Percentiles rank a stretch among this genome's conserved stretches.
Conservation (phyloP, 2,797 vertebrate genomes). For the Decapterus maruadsi region DNA sequence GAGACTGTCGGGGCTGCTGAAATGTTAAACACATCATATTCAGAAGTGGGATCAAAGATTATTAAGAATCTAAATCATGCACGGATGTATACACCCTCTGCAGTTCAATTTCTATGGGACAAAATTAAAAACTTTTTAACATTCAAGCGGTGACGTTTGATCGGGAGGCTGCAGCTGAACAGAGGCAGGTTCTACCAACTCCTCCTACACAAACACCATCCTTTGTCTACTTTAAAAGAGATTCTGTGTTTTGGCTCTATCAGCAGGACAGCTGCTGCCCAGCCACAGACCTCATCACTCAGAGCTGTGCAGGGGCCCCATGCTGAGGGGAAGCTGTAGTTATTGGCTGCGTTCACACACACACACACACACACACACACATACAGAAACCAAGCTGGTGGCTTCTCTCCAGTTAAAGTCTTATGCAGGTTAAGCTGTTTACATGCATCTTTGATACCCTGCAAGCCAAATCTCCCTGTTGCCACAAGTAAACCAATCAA, state of each 20-base stretch:
- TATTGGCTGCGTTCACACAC: slow-evolving; percentile 34
- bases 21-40: slow-evolving; percentile 56
- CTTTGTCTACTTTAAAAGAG: slow-evolving; percentile 25
- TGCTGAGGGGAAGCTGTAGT: slow-evolving; percentile 33
- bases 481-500: slow-evolving; percentile 35
- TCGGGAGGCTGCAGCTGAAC: slow-evolving; percentile 10
- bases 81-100: slow-evolving; percentile 14
- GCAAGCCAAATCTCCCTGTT: slow-evolving; percentile 2
- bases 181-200: slow-evolving; percentile 10
- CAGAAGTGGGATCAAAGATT: slow-evolving; percentile 41
- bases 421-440: slow-evolving; percentile 48
- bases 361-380: slow-evolving; percentile 24
- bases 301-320: slow-evolving; percentile 25
- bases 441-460: slow-evolving; percentile 37
- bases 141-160: slow-evolving; percentile 9
- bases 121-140: slow-evolving; percentile 18
- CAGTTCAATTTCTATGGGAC: slow-evolving; percentile 9
- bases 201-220: slow-evolving; percentile 24
- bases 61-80: slow-evolving; percentile 52
- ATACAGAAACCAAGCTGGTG: slow-evolving; percentile 15
- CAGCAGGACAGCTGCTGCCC: slow-evolving; percentile 54
- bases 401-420: slow-evolving; percentile 36
- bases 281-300: slow-evolving; percentile 55
- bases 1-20: slow-evolving; percentile 29
- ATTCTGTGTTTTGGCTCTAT: slow-evolving; percentile 48